These are phyloP conservation scores for Pyrrhosoma nymphula DNA, from an alignment of 2,888 invertebrate species.

Conservation along the genomic window DNA sequence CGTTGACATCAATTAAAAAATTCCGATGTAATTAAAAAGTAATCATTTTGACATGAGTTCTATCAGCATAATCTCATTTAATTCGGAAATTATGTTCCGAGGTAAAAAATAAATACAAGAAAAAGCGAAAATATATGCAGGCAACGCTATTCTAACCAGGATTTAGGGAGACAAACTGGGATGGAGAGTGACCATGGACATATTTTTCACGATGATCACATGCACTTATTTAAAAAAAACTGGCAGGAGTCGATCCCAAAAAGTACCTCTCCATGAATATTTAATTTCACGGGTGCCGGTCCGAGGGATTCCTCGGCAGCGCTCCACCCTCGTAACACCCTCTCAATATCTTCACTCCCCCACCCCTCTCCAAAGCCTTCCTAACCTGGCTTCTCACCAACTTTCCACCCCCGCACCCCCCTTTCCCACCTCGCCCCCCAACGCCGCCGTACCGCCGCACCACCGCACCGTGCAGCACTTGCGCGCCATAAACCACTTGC, in stretches of 20 bases:
- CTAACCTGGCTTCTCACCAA: too few relatives aligned
- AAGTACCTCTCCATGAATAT: background rate
- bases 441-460: background rate
- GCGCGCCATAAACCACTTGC: slow-evolving; percentile 9
- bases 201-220: background rate
- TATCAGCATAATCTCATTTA: slow-evolving; percentile 28
- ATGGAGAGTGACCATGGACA: background rate
- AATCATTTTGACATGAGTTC: slow-evolving; percentile 14
- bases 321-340: background rate
- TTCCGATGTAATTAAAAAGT: slow-evolving; percentile 32
- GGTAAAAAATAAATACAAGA: background rate
- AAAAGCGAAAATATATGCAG: background rate
- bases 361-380: too few relatives aligned
- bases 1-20: slow-evolving; percentile 16
- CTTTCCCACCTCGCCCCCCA: background rate
- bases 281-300: background rate
- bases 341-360: background rate
- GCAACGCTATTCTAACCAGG: background rate
- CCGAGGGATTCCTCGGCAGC: background rate
- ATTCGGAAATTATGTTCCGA: slow-evolving; percentile 23
- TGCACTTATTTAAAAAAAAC: background rate
- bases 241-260: background rate
- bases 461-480: background rate
- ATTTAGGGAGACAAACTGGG: background rate
- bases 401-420: background rate